Conservation (phyloP, 2,113 vertebrate genomes). For the Malurus alboscapulatus region DNA sequence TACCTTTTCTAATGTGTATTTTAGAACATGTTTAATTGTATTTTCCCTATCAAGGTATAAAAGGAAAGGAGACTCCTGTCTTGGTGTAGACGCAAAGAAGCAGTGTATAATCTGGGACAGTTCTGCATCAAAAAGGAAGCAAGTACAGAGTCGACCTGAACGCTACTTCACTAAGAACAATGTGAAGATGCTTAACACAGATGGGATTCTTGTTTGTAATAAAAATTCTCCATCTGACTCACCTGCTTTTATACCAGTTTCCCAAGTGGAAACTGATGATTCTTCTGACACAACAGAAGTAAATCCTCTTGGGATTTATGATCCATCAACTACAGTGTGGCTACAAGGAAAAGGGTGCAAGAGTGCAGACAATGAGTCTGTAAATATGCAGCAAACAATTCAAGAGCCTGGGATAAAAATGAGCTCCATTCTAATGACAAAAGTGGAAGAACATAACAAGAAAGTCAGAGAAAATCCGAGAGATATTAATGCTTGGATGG, state of each 20-base stretch:
- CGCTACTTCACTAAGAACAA: conserved; percentile 83
- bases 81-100: conserved; percentile 82
- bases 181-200: conserved; percentile 70
- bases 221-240: not conserved
- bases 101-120: conserved; percentile 85
- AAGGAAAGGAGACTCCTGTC: conserved; percentile 84
- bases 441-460: conserved; percentile 90
- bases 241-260: conserved; percentile 74
- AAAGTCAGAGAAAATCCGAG: conserved; percentile 86
- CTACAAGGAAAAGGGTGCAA: conserved; percentile 84
- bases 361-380: conserved; percentile 28
- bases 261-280: conserved; percentile 17
- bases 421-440: conserved; percentile 49
- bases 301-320: conserved; percentile 92
- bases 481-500: conserved; percentile 86
- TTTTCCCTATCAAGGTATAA: conserved; percentile 79
- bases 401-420: conserved; percentile 27
- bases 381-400: not conserved
- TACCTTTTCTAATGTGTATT: not conserved
- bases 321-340: conserved; percentile 85
- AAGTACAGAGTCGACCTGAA: conserved; percentile 55
- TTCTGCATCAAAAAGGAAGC: conserved; percentile 71
- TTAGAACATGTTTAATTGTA: not conserved
- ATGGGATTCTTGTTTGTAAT: conserved; percentile 48
- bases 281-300: conserved; percentile 44